Percentiles rank a stretch among this genome's conserved stretches.
Conservation (phyloP, 2,113 vertebrate genomes). For the Cnemophilus loriae region DNA sequence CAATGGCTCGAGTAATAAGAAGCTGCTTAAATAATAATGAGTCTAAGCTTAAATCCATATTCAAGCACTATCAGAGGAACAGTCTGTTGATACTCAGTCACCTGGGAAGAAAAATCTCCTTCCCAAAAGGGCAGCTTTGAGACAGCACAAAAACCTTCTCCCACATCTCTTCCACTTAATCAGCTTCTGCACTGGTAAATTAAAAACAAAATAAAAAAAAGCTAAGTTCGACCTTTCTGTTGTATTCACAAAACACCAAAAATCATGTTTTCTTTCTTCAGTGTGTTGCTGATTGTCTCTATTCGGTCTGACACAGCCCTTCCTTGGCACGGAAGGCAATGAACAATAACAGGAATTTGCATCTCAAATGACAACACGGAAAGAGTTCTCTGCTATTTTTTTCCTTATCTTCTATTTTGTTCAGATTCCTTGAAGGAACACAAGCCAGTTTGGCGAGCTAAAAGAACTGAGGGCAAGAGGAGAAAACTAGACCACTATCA, state of each 20-base stretch:
- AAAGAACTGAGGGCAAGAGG: not conserved
- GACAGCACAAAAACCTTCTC: not conserved
- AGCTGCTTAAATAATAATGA: not conserved
- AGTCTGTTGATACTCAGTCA: not conserved
- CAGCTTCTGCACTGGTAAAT: not conserved
- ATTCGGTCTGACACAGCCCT: not conserved
- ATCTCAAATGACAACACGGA: not conserved
- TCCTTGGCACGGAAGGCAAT: not conserved
- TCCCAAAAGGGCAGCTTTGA: not conserved
- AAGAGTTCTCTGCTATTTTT: not conserved
- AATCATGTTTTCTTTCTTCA: not conserved
- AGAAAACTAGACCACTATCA: not conserved
- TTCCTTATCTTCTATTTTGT: not conserved
- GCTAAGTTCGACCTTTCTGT: not conserved
- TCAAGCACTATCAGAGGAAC: not conserved
- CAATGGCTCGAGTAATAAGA: not conserved
- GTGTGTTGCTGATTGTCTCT: not conserved
- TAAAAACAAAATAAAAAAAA: not conserved
- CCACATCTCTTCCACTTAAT: not conserved
- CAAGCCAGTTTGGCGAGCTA: not conserved
- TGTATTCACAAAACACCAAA: not conserved
- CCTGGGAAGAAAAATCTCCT: not conserved
- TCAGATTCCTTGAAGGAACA: not conserved
- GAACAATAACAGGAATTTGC: not conserved
- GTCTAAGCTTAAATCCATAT: not conserved